Evolutionary conservation across 2,888 invertebrate species (phyloP).

Genomic region (Stenoptilia bipunctidactyla): DNA sequence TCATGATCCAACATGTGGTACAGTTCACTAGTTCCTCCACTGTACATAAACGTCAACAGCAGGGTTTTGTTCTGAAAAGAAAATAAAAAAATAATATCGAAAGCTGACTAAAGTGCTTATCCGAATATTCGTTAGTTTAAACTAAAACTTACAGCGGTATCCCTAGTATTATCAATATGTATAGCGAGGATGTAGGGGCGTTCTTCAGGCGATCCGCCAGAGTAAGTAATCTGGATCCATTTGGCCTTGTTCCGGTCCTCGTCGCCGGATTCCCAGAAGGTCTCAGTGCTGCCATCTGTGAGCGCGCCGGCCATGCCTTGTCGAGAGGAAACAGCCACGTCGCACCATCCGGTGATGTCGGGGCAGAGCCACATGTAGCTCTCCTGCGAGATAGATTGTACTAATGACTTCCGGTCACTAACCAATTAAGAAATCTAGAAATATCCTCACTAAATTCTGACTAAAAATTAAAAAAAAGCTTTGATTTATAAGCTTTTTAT

Average conservation of each 20-base stretch:
- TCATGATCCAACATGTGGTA: conserved; percentile 85
- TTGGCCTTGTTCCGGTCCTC: conserved; percentile 96
- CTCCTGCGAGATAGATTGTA: conserved; percentile 37
- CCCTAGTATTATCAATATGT: conserved; percentile 95
- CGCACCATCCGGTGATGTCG: conserved; percentile 82
- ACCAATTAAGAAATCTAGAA: too few relatives aligned
- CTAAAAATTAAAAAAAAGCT: too few relatives aligned
- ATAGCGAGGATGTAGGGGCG: conserved; percentile 84
- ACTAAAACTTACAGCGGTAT: conserved; percentile 77
- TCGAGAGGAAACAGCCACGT: conserved; percentile 91
- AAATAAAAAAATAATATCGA: too few relatives aligned
- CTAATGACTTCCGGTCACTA: too few relatives aligned
- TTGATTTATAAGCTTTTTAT: too few relatives aligned
- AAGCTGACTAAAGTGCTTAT: too few relatives aligned
- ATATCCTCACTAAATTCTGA: too few relatives aligned
- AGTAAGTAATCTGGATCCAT: conserved; percentile 74
- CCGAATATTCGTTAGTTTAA: too few relatives aligned
- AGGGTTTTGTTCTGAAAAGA: conserved; percentile 85
- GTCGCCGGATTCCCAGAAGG: conserved; percentile 99
- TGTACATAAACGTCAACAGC: conserved; percentile 86
- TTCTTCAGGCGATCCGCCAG: conserved; percentile 51
- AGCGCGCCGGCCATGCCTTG: conserved; percentile 95
- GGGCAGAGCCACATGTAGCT: conserved; percentile 75
- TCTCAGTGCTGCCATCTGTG: conserved; percentile 95
- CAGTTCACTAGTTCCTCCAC: conserved; percentile 85